phyloP scores from a whole-genome alignment of 2,888 invertebrate genomes.

The Seira ritae region DNA sequence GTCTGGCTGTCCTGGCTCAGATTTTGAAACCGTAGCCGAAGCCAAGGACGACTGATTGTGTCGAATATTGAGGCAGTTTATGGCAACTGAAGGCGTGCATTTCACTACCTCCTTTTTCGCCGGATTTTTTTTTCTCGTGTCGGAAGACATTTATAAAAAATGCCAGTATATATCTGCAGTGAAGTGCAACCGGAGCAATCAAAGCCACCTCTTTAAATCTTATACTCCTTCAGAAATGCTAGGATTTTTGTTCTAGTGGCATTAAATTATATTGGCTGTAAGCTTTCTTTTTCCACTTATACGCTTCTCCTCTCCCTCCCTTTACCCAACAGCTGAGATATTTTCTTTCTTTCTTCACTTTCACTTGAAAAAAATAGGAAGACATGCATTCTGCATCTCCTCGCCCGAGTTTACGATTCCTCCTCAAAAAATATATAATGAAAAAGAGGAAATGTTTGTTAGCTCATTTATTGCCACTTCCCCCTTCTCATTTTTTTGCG shows the following conservation, averaged over 20 bases:
- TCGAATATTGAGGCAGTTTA: conserved; percentile 36
- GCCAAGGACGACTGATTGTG: conserved; percentile 5
- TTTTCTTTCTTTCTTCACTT: conserved; percentile 18
- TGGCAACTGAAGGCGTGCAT: conserved; percentile 44
- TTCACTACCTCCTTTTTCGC: conserved; percentile 37
- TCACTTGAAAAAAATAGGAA: conserved; percentile 8
- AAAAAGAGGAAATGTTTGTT: conserved; percentile 34
- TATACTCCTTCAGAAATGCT: background rate
- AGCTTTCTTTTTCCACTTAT: conserved; percentile 31
- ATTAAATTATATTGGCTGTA: conserved; percentile 11
- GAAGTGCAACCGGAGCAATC: conserved; percentile 63
- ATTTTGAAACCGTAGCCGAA: background rate
- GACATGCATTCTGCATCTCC: conserved; percentile 48
- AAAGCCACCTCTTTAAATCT: conserved; percentile 46
- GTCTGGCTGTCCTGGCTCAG: background rate
- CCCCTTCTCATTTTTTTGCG: conserved; percentile 19
- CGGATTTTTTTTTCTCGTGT: conserved; percentile 33
- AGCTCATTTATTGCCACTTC: conserved; percentile 45
- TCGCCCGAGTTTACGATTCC: conserved; percentile 18
- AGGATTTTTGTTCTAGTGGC: conserved; percentile 2
- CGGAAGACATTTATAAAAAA: conserved; percentile 62
- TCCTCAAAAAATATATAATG: background rate
- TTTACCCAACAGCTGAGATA: conserved; percentile 20
- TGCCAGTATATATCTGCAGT: conserved; percentile 56
- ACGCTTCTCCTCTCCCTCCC: conserved; percentile 35